phyloP scores from a whole-genome alignment of 35 echinoderm and acorn worm species.

The Heliocidaris erythrogramma region DNA sequence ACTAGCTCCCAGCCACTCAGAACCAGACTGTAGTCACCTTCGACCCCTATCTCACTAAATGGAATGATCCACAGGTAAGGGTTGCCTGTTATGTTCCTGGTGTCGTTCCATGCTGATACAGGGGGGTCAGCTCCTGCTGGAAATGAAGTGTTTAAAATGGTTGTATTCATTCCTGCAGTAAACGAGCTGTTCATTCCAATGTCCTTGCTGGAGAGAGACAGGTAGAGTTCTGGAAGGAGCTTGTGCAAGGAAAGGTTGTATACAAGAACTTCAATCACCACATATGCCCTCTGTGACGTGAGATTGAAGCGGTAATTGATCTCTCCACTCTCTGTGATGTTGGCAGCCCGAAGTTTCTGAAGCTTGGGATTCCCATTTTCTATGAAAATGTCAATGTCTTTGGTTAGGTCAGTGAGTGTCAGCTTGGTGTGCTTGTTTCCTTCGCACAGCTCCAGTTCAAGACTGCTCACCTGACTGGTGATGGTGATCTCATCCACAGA shows the following conservation, averaged over 20 bases:
- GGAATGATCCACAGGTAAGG: conserved; percentile 70
- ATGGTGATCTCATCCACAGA: conserved; percentile 15
- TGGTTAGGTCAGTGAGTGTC: conserved; percentile 21
- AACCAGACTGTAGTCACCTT: conserved; percentile 52
- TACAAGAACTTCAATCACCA: conserved; percentile 53
- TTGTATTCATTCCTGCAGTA: neutral
- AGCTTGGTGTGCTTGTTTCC: conserved; percentile 48
- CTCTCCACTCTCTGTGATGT: neutral
- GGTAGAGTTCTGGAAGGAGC: neutral
- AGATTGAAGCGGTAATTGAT: conserved; percentile 66
- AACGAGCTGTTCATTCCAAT: neutral
- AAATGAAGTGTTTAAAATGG: conserved; percentile 22
- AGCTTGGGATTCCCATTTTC: conserved; percentile 26
- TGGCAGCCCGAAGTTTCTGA: neutral
- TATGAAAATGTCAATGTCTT: conserved; percentile 60
- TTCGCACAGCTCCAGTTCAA: conserved; percentile 39
- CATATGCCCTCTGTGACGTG: conserved; percentile 39
- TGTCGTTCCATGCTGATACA: conserved; percentile 57
- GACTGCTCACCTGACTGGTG: conserved; percentile 67
- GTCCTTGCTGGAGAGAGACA: neutral
- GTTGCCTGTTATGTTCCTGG: conserved; percentile 53
- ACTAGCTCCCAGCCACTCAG: conserved; percentile 44
- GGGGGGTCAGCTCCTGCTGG: neutral
- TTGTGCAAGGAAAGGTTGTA: neutral
- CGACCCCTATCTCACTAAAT: conserved; percentile 41